These are phyloP conservation scores for Marronus borbonicus DNA, from an alignment of 2,888 invertebrate species.

Conservation along the genomic window DNA sequence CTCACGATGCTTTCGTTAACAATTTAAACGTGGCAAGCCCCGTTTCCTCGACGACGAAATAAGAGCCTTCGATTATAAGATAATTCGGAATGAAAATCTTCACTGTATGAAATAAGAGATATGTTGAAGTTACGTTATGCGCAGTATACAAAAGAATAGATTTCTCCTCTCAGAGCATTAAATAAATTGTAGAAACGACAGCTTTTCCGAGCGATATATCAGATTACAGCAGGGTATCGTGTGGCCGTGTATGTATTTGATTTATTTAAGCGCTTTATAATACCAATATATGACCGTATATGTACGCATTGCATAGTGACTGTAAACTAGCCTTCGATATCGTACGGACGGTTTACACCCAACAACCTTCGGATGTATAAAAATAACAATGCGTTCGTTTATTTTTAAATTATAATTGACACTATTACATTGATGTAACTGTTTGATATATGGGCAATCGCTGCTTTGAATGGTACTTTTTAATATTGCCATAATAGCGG, in stretches of 20 bases:
- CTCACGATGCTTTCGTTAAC: too few relatives aligned
- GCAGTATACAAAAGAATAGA: conserved; percentile 13
- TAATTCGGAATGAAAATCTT: conserved; percentile 15
- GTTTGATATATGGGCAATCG: conserved; percentile 1
- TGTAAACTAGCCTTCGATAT: conserved; percentile 30
- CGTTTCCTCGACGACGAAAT: not conserved
- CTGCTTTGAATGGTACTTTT: not conserved
- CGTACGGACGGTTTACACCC: conserved; percentile 28
- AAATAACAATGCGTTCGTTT: conserved; percentile 29
- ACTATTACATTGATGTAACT: conserved; percentile 21
- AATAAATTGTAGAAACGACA: conserved; percentile 35
- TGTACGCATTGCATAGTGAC: conserved; percentile 17
- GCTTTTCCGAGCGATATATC: conserved; percentile 28
- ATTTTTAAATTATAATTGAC: conserved; percentile 32
- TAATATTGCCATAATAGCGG: not conserved
- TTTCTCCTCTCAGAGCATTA: conserved; percentile 2
- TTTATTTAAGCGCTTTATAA: conserved; percentile 15
- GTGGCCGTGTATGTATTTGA: not conserved
- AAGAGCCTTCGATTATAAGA: not conserved
- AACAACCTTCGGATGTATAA: conserved; percentile 29
- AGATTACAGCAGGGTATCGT: conserved; percentile 21
- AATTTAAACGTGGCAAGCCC: not conserved
- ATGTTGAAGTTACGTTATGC: conserved; percentile 1
- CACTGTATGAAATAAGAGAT: not conserved
- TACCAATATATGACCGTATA: conserved; percentile 5